Base-by-base conservation (phyloP, 2,113 vertebrate genomes). In the Balaeniceps rex region DNA sequence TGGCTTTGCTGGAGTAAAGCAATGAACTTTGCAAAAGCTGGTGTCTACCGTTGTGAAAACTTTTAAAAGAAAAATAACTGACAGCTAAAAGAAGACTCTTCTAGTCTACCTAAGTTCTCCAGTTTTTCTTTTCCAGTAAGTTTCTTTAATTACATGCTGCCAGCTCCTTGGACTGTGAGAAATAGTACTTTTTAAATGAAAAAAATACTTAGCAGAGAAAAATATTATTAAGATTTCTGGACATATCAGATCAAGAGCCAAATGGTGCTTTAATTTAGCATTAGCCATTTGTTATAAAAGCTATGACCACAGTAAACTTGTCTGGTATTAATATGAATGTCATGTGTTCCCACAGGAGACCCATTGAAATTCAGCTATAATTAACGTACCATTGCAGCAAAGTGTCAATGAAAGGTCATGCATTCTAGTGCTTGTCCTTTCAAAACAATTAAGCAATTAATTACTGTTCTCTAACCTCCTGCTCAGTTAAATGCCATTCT, bases 391-490 rank as follows among this genome's bases (percentile, higher is more conserved):
- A 29, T 72, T 90, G 70, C 51, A 83, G 40, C 14, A 66, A 77
- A 78, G 55, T 86, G 74, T 80, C 92, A 75, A 14, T 49, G 75
- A 96, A 96, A 92, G 71, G 81, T 97, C 74, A 92, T 81, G 58
- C 38, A 66, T 92, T 82, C 68, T 46, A 87, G 29, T 82, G 47
- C 38, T 60, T 72, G 66, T 96, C 82, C 86, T 95, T 97, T 94
- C 92, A 76, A 97, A 97, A 90, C 88, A 95, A 93, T 94, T 97
- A 95, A 87, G 71, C 21, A 16, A 84, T 95, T 97, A 94, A 97
- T 97, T 96, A 94, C 21, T 79, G 13, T 96, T 88, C 54, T 81
- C 25, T 93, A 97, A 83, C 66, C 84, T 93, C 26, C 44, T 91
- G 38, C n/a, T 85, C 71, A 46, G 34, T 49, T 89, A 88, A 91